A percentile compares a stretch with the other conserved stretches of the same genome.
Conservation (phyloP, 2,113 vertebrate genomes). For the Lophius piscatorius region DNA sequence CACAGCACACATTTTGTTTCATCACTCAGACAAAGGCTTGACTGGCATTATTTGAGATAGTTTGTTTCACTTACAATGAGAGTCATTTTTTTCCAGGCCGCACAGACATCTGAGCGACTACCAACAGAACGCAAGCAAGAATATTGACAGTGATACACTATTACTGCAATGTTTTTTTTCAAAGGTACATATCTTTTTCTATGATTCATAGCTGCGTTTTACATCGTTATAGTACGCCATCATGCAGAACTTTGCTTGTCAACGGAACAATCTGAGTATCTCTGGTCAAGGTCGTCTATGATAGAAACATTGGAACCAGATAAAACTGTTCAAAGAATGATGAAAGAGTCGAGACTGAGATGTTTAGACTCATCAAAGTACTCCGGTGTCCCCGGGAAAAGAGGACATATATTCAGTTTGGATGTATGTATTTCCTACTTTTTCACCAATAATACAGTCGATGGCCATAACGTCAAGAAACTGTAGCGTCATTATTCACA, state of each 20-base stretch:
- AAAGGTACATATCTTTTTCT: slow-evolving; percentile 6
- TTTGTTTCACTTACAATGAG: slow-evolving; percentile 69
- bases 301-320: not conserved
- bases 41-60: slow-evolving; percentile 65
- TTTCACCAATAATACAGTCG: no score
- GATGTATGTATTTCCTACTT: no score
- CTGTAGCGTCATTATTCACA: no score
- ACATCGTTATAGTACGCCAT: not conserved
- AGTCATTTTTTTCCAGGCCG: slow-evolving; percentile 64
- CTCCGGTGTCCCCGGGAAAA: no score
- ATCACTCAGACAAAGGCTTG: slow-evolving; percentile 61
- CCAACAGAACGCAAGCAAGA: slow-evolving; percentile 49
- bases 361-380: no score
- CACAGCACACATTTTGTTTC: slow-evolving; percentile 65
- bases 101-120: slow-evolving; percentile 37
- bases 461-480: no score
- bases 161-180: slow-evolving; percentile 44
- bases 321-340: not conserved
- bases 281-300: slow-evolving; percentile 15
- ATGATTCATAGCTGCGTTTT: not conserved
- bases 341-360: no score
- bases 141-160: slow-evolving; percentile 39
- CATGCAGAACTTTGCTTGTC: no score
- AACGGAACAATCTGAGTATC: not conserved
- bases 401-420: no score